These are phyloP conservation scores for Aepyceros melampus DNA, from an alignment of 2,113 vertebrate genomes.

Conservation along the genomic window DNA sequence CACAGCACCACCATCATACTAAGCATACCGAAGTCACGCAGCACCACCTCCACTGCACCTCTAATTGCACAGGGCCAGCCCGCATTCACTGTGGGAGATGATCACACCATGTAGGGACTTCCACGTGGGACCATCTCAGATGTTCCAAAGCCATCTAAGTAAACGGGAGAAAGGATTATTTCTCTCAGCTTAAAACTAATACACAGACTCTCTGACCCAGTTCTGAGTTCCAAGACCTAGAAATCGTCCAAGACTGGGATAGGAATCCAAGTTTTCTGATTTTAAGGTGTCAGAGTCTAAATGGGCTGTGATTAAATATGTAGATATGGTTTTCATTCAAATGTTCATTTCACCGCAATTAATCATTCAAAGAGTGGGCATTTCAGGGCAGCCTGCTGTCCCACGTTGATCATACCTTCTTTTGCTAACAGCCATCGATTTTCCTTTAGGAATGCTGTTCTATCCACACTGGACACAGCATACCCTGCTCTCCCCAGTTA, in stretches of 20 bases:
- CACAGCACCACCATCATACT: not conserved
- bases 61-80: not conserved
- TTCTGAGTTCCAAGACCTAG: not conserved
- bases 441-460: not conserved
- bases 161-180: fast-evolving
- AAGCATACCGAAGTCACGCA: not conserved
- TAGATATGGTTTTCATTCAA: not conserved
- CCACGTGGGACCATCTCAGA: not conserved
- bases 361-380: not conserved
- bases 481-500: not conserved
- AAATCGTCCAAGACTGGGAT: not conserved
- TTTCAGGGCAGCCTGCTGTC: not conserved
- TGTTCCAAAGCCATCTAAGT: not conserved
- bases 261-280: not conserved
- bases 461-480: not conserved
- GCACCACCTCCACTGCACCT: not conserved
- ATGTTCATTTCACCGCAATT: not conserved
- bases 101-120: not conserved
- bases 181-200: not conserved
- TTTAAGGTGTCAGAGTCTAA: not conserved
- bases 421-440: not conserved
- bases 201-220: not conserved
- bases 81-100: not conserved
- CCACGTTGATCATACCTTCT: not conserved
- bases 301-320: not conserved